Base-by-base conservation (phyloP, 1,140 invertebrate species). In the Hycleus cichorii region DNA sequence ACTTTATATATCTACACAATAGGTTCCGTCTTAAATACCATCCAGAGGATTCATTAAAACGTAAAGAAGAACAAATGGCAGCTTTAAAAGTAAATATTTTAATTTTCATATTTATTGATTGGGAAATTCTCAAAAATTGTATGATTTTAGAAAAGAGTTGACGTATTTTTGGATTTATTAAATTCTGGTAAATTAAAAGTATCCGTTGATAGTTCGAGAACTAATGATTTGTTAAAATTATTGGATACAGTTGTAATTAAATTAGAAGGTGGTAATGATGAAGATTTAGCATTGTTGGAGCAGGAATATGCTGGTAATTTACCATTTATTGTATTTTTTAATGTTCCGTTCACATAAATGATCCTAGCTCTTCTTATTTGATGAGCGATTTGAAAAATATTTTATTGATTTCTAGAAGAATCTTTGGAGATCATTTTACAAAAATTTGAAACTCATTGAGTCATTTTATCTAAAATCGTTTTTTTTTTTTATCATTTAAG, bases 11-110 rank as follows among this genome's bases (percentile, higher is more conserved):
- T 32, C 32, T 32, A 7, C 55, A 69, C 76, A 77, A 47, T 75
- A 99, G 97, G 97, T 99, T 99, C 80, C 95, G 96, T 76, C 86
- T 92, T 61, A 98, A 98, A 78, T 99, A 98, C 74, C 95, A 98
- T 78, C 97, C 97, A 3, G 95, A 97, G 77, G 95, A 98, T 69
- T 93, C 89, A 49, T 81, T 90, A 5, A 95, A 91, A 75, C 79
- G 91, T 42, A 93, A 91, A 76, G 88, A 93, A 27, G 95, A 97
- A 73, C 89, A 95, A 65, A 77, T 86, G 9, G 74, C 76, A 51
- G 87, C 90, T 49, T 77, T 98, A 8, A 90, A 95, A 77, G 90
- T 93, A 68, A 18, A 18, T 18, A 18, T 18, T 18, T 53, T 47
- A 45, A 39, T 55, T 49, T 44, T 50, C 47, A 11, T 47, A 10